Base-by-base conservation (phyloP, 1,140 invertebrate genomes). In the Magallana ariakensis region DNA sequence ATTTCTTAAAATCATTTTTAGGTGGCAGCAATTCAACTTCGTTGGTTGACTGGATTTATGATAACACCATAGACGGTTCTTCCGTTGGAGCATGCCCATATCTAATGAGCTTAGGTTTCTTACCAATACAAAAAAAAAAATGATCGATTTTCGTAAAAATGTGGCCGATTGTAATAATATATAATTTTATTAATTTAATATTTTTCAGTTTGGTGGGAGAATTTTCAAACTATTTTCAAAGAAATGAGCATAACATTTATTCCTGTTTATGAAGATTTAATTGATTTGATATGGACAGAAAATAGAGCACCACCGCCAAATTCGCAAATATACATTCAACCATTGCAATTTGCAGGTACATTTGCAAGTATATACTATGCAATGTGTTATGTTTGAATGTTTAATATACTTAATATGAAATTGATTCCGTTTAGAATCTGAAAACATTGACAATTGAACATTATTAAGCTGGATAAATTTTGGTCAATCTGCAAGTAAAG, bases 131-230 rank as follows among this genome's bases (percentile, higher is more conserved):
- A 60, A 60, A 13, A n/a, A 60, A n/a, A n/a, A n/a, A n/a, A n/a
- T n/a, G n/a, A 60, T 60, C 33, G 33, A 46, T 46, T 46, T 46
- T 46, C 33, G 33, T 46, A 46, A 46, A 46, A 46, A 46, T 46
- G 33, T 46, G 33, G 33, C 33, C 33, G 33, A 46, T 46, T 46
- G 5, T 46, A 4, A 46, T 46, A 5, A 46, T 46, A 46, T 46
- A 46, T 46, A 46, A 46, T 2, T 46, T 46, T 46, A 46, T 46
- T 46, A 46, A 46, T 75, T 22, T 46, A 46, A 2, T 75, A 9
- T 26, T 75, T 22, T 33, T 75, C 33, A 75, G 66, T 75, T 75
- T 75, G 66, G 66, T 75, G 66, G 66, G 15, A 33, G 9, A 75
- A 75, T 26, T 75, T 75, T 26, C 22, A 75, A 26, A 26, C 22